phyloP scores from a whole-genome alignment of 2,113 vertebrate species.

The Arvicanthis niloticus region DNA sequence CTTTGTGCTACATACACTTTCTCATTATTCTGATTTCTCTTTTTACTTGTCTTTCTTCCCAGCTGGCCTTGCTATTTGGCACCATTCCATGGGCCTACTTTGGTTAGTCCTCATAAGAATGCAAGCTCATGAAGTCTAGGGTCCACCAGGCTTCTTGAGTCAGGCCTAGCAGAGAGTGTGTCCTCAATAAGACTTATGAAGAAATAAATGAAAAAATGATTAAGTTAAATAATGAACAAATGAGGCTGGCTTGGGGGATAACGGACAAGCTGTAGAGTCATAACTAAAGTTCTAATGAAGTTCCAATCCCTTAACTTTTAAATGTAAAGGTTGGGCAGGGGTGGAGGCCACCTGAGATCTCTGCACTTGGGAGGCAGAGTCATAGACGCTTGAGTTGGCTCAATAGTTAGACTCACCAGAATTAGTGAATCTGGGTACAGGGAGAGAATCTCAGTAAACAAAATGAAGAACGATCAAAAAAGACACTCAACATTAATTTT shows the following conservation, averaged over 20 bases:
- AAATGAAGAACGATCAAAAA: not conserved
- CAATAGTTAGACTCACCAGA: not conserved
- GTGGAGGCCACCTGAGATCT: not conserved
- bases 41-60: not conserved
- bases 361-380: not conserved
- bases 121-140: not conserved
- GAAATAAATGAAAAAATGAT: not conserved
- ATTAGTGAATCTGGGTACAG: not conserved
- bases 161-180: not conserved
- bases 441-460: not conserved
- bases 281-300: not conserved
- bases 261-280: not conserved
- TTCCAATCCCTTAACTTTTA: not conserved
- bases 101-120: not conserved
- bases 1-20: not conserved
- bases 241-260: too few relatives aligned
- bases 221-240: not conserved
- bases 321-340: not conserved
- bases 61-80: not conserved
- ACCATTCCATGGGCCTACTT: not conserved
- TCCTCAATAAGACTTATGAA: not conserved
- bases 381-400: too few relatives aligned
- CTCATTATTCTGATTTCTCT: not conserved
- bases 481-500: not conserved
- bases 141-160: not conserved